Percentiles rank a stretch among this genome's conserved stretches.
Conservation (phyloP, 1,140 invertebrate genomes). For the Anastrepha obliqua region DNA sequence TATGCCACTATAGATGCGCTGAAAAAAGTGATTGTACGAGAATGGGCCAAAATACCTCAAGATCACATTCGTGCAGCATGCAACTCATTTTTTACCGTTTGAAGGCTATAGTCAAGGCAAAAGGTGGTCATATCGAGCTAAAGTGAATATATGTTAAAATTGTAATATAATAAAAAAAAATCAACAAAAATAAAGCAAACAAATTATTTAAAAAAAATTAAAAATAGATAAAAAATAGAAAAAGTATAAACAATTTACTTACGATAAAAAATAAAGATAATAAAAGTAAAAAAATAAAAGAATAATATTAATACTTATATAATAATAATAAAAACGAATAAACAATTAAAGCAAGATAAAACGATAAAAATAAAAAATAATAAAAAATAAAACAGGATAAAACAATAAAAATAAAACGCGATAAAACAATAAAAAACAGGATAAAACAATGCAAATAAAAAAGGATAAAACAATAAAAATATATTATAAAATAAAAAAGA, state of each 20-base stretch:
- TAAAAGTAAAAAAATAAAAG: neutral
- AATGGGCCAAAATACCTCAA: too few species aligned
- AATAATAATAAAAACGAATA: neutral
- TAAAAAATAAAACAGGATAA: neutral
- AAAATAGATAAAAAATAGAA: neutral
- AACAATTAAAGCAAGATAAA: neutral
- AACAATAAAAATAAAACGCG: neutral
- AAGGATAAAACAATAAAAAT: neutral
- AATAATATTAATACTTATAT: neutral
- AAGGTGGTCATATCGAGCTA: too few species aligned
- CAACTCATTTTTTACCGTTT: too few species aligned
- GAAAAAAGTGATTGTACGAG: too few species aligned
- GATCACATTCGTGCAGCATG: too few species aligned
- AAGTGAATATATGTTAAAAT: too few species aligned
- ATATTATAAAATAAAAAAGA: neutral
- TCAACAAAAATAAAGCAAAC: neutral
- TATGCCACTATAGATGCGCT: too few species aligned
- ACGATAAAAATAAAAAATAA: neutral
- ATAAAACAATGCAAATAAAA: neutral
- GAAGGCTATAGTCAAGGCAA: too few species aligned
- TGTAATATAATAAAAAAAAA: too few species aligned
- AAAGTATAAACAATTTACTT: neutral
- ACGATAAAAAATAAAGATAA: neutral
- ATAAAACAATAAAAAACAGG: neutral
- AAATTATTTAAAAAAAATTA: neutral